phyloP scores from a whole-genome alignment of 1,140 invertebrate species.

The Hydropsyche tenuis region DNA sequence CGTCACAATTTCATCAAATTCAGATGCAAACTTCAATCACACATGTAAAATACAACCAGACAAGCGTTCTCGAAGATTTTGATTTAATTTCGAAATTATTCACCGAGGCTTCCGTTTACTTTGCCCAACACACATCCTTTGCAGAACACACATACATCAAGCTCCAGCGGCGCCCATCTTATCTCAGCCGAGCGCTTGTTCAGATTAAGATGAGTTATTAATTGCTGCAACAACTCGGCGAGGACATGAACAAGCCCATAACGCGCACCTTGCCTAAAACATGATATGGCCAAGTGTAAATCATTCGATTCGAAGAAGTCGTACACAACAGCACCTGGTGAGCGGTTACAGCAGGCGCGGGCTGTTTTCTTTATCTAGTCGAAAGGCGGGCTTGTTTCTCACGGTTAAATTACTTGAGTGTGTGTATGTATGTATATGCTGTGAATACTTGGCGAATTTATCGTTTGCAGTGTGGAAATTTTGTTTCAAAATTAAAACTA shows the following conservation, averaged over 20 bases:
- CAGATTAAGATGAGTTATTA: slow-evolving; percentile 38
- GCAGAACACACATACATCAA: too few species aligned
- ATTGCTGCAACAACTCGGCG: slow-evolving; percentile 18
- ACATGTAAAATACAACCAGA: too few species aligned
- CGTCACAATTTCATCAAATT: too few species aligned
- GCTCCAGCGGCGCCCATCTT: not conserved
- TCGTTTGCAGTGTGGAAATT: slow-evolving; percentile 22
- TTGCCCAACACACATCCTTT: too few species aligned
- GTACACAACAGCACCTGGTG: slow-evolving; percentile 19
- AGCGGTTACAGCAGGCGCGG: not conserved
- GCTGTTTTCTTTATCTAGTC: slow-evolving; percentile 30
- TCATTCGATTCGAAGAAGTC: slow-evolving; percentile 22
- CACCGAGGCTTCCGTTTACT: too few species aligned
- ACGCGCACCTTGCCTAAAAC: not conserved
- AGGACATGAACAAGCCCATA: too few species aligned
- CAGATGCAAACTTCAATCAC: too few species aligned
- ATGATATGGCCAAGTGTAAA: slow-evolving; percentile 1
- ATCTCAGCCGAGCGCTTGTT: slow-evolving; percentile 5
- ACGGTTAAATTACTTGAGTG: slow-evolving; percentile 13
- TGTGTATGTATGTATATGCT: not conserved
- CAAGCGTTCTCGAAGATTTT: too few species aligned
- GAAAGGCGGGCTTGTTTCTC: not conserved
- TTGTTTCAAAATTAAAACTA: slow-evolving; percentile 34
- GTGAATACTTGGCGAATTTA: slow-evolving; percentile 26
- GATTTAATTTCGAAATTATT: too few species aligned